Conservation (phyloP, 2,797 vertebrate genomes). For the Sebastolobus alascanus region DNA sequence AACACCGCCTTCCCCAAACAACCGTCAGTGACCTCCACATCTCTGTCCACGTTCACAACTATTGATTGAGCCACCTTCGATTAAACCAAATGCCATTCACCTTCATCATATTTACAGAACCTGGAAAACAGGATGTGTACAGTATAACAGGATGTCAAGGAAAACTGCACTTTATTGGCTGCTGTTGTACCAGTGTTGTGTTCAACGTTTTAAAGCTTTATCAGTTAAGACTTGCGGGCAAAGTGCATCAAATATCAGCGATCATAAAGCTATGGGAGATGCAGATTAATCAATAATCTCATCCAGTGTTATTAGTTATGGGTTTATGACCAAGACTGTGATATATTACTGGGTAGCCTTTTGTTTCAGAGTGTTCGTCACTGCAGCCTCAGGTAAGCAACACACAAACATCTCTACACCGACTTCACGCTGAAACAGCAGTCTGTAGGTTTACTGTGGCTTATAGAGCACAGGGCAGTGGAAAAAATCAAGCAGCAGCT, state of each 20-base stretch:
- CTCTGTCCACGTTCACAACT: constrained; percentile 31
- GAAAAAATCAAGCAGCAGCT: background rate
- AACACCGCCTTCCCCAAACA: background rate
- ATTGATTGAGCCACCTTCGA: constrained; percentile 34
- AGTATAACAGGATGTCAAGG: background rate
- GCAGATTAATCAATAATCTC: constrained; percentile 36
- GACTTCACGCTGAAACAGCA: too few species aligned
- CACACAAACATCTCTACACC: background rate
- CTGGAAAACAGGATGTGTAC: constrained; percentile 29
- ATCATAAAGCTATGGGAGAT: background rate
- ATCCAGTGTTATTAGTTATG: background rate
- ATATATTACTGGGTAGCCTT: constrained; percentile 22
- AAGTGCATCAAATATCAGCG: constrained; percentile 53
- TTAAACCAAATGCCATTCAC: constrained; percentile 52
- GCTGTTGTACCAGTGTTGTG: background rate
- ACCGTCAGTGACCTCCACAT: constrained; percentile 13
- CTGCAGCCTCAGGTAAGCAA: constrained; percentile 62
- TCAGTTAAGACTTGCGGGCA: constrained; percentile 20
- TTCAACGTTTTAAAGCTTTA: background rate
- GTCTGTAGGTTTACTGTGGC: background rate
- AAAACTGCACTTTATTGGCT: constrained; percentile 1
- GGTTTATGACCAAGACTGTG: constrained; percentile 49
- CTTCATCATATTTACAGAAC: constrained; percentile 22
- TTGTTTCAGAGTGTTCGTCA: background rate
- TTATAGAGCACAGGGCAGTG: background rate